Base-by-base conservation (phyloP, 2,888 invertebrate genomes). In the Melolontha melolontha region DNA sequence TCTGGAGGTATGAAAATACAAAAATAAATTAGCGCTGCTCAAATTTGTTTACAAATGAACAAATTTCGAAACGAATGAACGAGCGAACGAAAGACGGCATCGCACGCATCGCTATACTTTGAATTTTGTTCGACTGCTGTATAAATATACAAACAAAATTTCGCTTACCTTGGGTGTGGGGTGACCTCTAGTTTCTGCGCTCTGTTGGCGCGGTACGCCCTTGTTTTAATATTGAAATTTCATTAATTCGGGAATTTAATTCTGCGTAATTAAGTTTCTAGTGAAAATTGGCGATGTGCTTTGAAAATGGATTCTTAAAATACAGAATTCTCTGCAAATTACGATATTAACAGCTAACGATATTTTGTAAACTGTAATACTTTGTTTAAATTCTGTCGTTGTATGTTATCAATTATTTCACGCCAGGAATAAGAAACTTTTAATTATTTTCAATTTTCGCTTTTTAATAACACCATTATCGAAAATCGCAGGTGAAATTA, bases 161-260 rank as follows among this genome's bases (percentile, higher is more conserved):
- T n/a, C 22, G 27, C 50, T 10, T 50, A 27, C 51, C 34, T 52
- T 10, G 41, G 41, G 8, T 12, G 41, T 8, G 27, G 6, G 41
- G 12, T 29, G 5, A 47, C 7, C 14, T 22, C 47, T 27, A 1
- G 10, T 34, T 14, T 16, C 14, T 5, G 12, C 52, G 8, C 16
- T 10, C 16, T 16, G 34, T 16, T 12, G n/a, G 27, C 51, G 1
- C 12, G 14, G 34, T 34, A 34, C 34, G 10, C 34, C 34, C 59
- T 47, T 29, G 59, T 11, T 59, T 59, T 59, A 59, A 59, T 59
- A 59, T 59, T 44, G 64, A 64, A 64, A 64, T 69, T 69, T 72
- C 69, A 72, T 72, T 71, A 72, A 67, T 71, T 72, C 68, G 69
- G 68, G 69, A 72, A 72, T 71, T 69, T 69, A 70, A 72, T 71